A percentile compares a stretch with the other conserved stretches of the same genome.
These are phyloP conservation scores for Graptemys geographica DNA, from an alignment of 2,797 vertebrate species.

Conservation along the genomic window DNA sequence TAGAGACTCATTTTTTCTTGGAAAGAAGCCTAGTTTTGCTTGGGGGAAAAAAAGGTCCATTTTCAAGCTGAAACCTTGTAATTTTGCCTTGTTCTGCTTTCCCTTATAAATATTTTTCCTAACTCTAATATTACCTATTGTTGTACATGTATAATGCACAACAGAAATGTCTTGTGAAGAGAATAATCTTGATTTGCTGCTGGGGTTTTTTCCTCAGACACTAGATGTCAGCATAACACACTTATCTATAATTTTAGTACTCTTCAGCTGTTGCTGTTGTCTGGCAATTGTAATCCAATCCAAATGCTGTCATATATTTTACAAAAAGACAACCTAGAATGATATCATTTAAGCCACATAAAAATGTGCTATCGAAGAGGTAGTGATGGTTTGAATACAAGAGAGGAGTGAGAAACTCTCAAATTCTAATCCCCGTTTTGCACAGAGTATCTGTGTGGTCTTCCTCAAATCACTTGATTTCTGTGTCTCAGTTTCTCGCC, in stretches of 20 bases:
- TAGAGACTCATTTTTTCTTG: neutral
- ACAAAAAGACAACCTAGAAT: neutral
- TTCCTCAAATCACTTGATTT: rapidly evolving
- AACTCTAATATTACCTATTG: rapidly evolving
- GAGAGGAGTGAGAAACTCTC: rapidly evolving
- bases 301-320: rapidly evolving
- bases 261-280: neutral
- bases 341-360: rapidly evolving
- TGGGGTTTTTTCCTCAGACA: neutral
- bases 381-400: neutral
- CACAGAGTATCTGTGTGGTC: rapidly evolving
- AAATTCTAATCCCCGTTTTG: neutral
- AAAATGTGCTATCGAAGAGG: rapidly evolving
- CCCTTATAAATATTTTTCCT: neutral
- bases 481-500: neutral
- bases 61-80: neutral
- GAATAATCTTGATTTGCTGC: neutral
- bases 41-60: neutral
- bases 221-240: constrained; percentile 46
- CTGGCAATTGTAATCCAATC: rapidly evolving
- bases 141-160: neutral
- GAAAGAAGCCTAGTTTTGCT: neutral
- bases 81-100: neutral
- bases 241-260: neutral
- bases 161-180: rapidly evolving